Base-by-base conservation (phyloP, 2,888 invertebrate species). In the Seladonia tumulorum region DNA sequence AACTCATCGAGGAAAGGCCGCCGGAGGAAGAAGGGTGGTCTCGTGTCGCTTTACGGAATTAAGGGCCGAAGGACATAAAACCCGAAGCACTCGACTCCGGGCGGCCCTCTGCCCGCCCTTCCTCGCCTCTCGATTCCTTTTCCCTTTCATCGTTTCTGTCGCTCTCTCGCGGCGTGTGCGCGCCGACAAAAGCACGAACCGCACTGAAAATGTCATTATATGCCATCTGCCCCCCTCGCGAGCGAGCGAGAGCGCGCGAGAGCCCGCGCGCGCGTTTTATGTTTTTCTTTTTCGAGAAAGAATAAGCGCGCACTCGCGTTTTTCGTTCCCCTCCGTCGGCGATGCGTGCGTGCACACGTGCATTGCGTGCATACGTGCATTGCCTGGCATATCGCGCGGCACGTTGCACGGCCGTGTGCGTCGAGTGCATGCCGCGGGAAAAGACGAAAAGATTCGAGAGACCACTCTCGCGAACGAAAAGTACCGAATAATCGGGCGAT, bases 41-140 rank as follows among this genome's bases (percentile, higher is more conserved):
- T 70, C 71, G 84, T 88, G 88, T 89, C 83, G 87, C 89, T 92
- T 91, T 90, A 87, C 88, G 86, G 90, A 92, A 92, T 92, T 92
- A 92, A 92, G 89, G 88, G 87, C 84, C 89, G 87, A 90, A 91
- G 87, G 89, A 87, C 89, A 85, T 89, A 92, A 91, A 91, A 87
- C 86, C 77, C 74, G 77, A 75, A 81, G 87, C 86, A 85, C 86
- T 87, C 85, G 84, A 87, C 83, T 88, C 77, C 80, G 76, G 70
- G 78, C 78, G 72, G 76, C 76, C 83, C 47, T 49, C 66, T 66
- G 22, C 7, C n/a, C 79, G 74, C 79, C 76, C 82, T 39, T 39
- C 66, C 66, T 39, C 7, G 16, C 53, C 76, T 45, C 76, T 16
- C 78, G 60, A 47, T 75, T 66, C 66, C 49, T 49, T 80, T 72